Conservation (phyloP, 92 coral and sea anemone genomes). For the Nematostella vectensis region DNA sequence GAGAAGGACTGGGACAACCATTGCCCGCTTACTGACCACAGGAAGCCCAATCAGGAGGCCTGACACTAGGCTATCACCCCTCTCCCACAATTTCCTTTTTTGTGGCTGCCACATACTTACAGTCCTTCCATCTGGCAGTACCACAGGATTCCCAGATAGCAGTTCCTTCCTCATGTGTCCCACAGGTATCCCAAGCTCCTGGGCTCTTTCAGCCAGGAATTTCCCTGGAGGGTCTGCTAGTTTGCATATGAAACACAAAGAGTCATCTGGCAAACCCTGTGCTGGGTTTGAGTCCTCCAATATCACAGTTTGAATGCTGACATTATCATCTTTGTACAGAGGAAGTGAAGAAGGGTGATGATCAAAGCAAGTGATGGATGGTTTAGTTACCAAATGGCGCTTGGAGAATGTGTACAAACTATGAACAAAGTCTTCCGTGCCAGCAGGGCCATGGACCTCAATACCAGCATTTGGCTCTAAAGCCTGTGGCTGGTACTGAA, state of each 20-base stretch:
- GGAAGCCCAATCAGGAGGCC: no score
- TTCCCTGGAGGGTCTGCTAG: conserved; percentile 58
- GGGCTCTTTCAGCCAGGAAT: conserved; percentile 47
- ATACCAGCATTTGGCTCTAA: conserved; percentile 19
- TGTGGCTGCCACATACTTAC: conserved; percentile 46
- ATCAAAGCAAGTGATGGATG: conserved; percentile 26
- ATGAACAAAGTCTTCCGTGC: conserved; percentile 34
- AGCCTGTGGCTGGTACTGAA: conserved; percentile 19
- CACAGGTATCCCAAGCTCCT: conserved; percentile 42
- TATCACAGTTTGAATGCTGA: conserved; percentile 39
- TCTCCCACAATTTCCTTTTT: no score
- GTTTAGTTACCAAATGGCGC: conserved; percentile 9
- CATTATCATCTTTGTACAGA: conserved; percentile 39
- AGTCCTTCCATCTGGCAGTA: conserved; percentile 45
- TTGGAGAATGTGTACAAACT: conserved; percentile 35
- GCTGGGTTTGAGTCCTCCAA: conserved; percentile 3
- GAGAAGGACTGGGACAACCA: no score
- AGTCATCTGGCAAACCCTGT: not conserved
- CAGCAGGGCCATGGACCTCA: conserved; percentile 53
- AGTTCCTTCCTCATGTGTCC: conserved; percentile 40
- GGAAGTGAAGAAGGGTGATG: conserved; percentile 4
- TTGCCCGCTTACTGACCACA: no score
- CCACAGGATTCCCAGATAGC: conserved; percentile 36
- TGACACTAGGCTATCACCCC: no score
- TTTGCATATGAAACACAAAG: conserved; percentile 62